Evolutionary conservation across 2,888 invertebrate species (phyloP), one percentile per base, ranked within the genome.

Genomic region (Dicycla oo): DNA sequence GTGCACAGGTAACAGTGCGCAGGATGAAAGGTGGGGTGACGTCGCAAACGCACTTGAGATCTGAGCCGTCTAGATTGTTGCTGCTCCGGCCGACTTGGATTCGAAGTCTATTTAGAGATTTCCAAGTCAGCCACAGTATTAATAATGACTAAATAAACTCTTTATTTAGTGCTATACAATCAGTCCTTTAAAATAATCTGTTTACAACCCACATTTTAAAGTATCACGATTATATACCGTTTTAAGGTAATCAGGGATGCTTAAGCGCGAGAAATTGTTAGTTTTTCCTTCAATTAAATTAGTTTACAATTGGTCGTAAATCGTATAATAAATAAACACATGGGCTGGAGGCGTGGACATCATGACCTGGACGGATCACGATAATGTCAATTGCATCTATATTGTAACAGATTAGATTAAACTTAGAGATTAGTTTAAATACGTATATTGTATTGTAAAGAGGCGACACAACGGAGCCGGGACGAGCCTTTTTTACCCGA

Each of bases 281-380:
- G 43, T 57, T 47, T 61, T 45, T 20, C n/a, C 40, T 26, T 30
- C 30, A 60, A 54, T 58, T 23, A 51, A 40, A 64, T 61, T 69
- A n/a, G 47, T 63, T 65, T 70, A 81, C 43, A 67, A 47, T 63
- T 61, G 51, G 8, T 69, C 40, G 20, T 81, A 78, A 74, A 70
- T 69, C 23, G 20, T 58, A n/a, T 38, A 3, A 30, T 30, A 30
- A 45, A 70, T 63, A 58, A 53, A 64, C 58, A 11, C 87, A 86
- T 83, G 81, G 78, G 45, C 5, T 6, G 77, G 62, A 81, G 86
- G 86, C 86, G 86, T 89, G 89, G 75, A 74, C 74, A 70, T 81
- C 75, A 81, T 76, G 49, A 58, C 63, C 20, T 47, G n/a, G 20
- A 13, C 43, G 5, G 20, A 10, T 62, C 43, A 43, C 54, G 73